Conservation (phyloP, 1,140 invertebrate species). For the Monomorium pharaonis region DNA sequence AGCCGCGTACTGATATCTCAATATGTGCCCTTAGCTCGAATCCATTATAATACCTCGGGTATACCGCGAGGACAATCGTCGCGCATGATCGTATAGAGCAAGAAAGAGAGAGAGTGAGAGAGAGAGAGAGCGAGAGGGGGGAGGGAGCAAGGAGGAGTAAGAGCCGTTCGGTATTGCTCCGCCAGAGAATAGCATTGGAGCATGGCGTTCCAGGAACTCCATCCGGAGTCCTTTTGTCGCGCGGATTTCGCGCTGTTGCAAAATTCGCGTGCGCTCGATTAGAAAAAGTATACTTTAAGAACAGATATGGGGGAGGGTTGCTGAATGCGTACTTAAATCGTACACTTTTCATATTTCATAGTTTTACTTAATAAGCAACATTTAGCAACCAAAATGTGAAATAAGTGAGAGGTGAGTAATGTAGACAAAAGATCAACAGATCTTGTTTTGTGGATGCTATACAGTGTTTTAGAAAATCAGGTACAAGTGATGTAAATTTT, state of each 20-base stretch:
- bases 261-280: not conserved
- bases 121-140: not conserved
- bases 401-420: too few relatives aligned
- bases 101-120: not conserved
- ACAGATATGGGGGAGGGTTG: too few relatives aligned
- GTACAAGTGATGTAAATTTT: too few relatives aligned
- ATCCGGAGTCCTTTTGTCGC: conserved; percentile 52
- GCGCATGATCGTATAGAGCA: conserved; percentile 44
- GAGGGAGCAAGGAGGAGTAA: conserved; percentile 15
- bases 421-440: too few relatives aligned
- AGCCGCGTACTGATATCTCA: conserved; percentile 85
- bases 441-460: too few relatives aligned
- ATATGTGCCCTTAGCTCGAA: conserved; percentile 85
- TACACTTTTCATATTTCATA: too few relatives aligned
- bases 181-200: conserved; percentile 61
- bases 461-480: too few relatives aligned
- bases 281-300: not conserved
- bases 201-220: conserved; percentile 67
- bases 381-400: too few relatives aligned
- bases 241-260: conserved; percentile 38
- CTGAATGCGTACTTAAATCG: too few relatives aligned
- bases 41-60: conserved; percentile 83
- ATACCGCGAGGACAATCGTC: conserved; percentile 68
- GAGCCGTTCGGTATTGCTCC: conserved; percentile 57
- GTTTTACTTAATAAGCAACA: too few relatives aligned